phyloP scores from a whole-genome alignment of 92 coral and sea anemone species.

The Parazoanthus atlanticus region DNA sequence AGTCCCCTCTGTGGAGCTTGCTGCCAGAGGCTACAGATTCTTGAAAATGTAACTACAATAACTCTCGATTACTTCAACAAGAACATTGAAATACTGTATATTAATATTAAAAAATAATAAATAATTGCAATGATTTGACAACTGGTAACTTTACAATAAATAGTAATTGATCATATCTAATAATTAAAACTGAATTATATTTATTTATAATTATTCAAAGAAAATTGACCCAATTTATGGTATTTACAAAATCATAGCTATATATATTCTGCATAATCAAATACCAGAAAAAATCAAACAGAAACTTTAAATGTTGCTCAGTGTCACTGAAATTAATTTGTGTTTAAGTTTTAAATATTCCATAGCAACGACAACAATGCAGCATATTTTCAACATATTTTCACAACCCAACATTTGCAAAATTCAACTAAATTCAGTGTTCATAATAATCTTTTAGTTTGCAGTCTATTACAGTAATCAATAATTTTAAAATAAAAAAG shows the following conservation, averaged over 20 bases:
- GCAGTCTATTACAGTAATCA: neutral
- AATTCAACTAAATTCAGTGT: constrained; percentile 21
- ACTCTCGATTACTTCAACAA: neutral
- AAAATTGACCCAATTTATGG: neutral
- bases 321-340: constrained; percentile 25
- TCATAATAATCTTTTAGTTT: neutral
- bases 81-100: neutral
- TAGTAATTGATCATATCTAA: constrained; percentile 1
- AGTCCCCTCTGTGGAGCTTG: neutral
- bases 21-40: neutral
- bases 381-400: constrained; percentile 21
- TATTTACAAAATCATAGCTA: neutral
- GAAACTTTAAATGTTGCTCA: constrained; percentile 27
- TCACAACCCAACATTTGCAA: constrained; percentile 14
- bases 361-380: constrained; percentile 25
- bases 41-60: neutral
- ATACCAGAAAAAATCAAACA: constrained; percentile 11
- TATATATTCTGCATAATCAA: constrained; percentile 1
- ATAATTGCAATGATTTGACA: constrained; percentile 5
- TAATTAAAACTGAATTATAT: neutral
- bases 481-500: neutral
- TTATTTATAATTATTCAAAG: neutral
- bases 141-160: neutral
- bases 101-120: neutral
- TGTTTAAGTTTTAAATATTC: neutral